These are phyloP conservation scores for Cyanistes caeruleus DNA, from an alignment of 2,113 vertebrate genomes.

Conservation along the genomic window DNA sequence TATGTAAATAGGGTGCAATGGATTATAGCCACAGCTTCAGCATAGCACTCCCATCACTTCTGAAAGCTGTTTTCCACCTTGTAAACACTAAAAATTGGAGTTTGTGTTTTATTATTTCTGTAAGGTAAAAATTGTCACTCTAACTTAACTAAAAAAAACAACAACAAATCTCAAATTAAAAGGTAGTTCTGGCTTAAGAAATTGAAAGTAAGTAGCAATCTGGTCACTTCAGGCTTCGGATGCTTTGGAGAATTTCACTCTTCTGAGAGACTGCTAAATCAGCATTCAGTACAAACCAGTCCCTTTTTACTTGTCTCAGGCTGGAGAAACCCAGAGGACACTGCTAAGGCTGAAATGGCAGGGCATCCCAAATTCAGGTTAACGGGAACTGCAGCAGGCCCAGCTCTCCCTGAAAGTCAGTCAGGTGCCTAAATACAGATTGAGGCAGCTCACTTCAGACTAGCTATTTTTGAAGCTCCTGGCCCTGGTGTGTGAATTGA, in stretches of 20 bases:
- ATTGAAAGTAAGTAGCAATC: not conserved
- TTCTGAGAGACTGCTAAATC: not conserved
- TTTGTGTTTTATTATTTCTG: not conserved
- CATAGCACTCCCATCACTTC: not conserved
- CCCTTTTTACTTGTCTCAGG: not conserved
- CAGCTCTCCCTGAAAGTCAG: not conserved
- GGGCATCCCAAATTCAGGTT: not conserved
- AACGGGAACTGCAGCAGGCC: not conserved
- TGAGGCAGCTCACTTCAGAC: not conserved
- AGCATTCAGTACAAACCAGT: not conserved
- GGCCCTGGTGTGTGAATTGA: slow-evolving; percentile 24
- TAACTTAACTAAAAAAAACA: rapidly evolving
- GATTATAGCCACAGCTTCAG: not conserved
- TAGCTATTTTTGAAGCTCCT: slow-evolving; percentile 37
- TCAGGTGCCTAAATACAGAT: not conserved
- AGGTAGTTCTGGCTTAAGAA: not conserved
- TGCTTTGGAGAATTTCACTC: not conserved
- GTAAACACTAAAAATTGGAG: not conserved
- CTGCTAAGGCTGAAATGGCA: not conserved
- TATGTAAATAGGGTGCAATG: not conserved
- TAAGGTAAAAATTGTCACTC: not conserved
- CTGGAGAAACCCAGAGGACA: not conserved
- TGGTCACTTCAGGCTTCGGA: not conserved
- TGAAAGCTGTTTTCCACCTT: not conserved
- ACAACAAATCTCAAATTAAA: not conserved